phyloP scores from a whole-genome alignment of 2,797 vertebrate genomes.

The Chloroceryle inda region DNA sequence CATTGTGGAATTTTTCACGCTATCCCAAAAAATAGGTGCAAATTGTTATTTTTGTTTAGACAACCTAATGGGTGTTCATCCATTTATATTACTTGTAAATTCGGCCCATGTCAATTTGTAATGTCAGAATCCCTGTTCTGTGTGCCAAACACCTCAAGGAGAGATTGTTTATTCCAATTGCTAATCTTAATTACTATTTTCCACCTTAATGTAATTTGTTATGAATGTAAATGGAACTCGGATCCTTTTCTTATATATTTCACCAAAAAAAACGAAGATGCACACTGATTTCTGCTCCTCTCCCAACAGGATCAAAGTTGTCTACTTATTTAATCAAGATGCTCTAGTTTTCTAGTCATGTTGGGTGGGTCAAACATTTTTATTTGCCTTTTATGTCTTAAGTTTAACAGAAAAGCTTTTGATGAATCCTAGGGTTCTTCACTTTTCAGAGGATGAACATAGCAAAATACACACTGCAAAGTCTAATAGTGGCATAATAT shows the following conservation, averaged over 20 bases:
- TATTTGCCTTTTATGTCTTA: background rate
- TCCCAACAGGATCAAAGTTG: background rate
- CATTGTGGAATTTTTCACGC: background rate
- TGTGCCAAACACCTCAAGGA: background rate
- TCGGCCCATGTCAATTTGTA: fast-evolving
- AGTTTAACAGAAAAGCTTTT: background rate
- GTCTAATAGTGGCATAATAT: background rate
- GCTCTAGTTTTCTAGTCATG: background rate
- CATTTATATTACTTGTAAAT: background rate
- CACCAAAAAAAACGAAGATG: background rate
- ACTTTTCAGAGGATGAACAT: background rate
- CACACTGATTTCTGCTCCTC: background rate
- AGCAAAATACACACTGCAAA: background rate
- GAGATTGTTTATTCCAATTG: background rate
- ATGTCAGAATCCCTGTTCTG: background rate
- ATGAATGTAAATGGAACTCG: background rate
- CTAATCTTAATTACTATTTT: background rate
- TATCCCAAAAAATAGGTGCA: background rate
- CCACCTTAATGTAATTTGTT: background rate
- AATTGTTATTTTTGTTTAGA: background rate
- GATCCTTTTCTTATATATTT: background rate
- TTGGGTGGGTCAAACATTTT: background rate
- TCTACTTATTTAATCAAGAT: background rate
- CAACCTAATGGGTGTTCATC: background rate
- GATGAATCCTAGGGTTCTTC: background rate